Conservation (phyloP, 2,888 invertebrate species). For the Hedya salicella region DNA sequence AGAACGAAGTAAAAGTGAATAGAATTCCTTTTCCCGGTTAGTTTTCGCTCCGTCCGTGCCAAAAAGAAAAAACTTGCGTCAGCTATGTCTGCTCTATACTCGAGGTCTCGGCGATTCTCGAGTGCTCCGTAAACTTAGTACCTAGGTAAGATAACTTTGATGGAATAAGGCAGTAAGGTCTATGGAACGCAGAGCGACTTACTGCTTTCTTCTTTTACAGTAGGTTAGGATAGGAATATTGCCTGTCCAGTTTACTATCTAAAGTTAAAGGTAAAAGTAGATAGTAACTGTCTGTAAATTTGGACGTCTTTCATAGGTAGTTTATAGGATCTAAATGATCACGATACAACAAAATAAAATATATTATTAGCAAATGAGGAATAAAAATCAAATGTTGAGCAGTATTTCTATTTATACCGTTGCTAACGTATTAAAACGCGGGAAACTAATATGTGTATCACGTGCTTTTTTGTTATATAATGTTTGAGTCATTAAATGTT, state of each 20-base stretch:
- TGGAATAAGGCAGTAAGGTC: conserved; percentile 9
- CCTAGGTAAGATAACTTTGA: conserved; percentile 4
- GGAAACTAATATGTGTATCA: too few relatives aligned
- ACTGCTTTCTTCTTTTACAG: not conserved
- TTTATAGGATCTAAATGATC: too few relatives aligned
- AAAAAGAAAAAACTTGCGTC: conserved; percentile 75
- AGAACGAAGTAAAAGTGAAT: conserved; percentile 65
- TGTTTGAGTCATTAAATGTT: too few relatives aligned
- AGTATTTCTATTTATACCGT: too few relatives aligned
- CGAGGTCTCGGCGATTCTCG: conserved; percentile 53
- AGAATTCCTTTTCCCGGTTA: conserved; percentile 70
- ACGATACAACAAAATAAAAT: too few relatives aligned
- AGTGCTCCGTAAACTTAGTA: conserved; percentile 39
- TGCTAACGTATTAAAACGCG: too few relatives aligned
- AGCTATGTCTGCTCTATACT: conserved; percentile 63
- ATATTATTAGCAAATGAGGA: too few relatives aligned
- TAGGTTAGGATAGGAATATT: not conserved
- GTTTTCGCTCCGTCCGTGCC: conserved; percentile 76
- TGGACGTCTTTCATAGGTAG: not conserved
- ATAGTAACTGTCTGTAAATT: conserved; percentile 3
- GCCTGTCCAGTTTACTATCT: conserved; percentile 18
- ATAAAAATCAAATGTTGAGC: too few relatives aligned
- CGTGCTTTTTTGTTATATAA: too few relatives aligned
- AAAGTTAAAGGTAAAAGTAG: conserved; percentile 7
- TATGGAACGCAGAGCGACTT: not conserved